A percentile compares a stretch with the other conserved stretches of the same genome.
phyloP scores from a whole-genome alignment of 2,797 vertebrate species.

The Anguilla anguilla region DNA sequence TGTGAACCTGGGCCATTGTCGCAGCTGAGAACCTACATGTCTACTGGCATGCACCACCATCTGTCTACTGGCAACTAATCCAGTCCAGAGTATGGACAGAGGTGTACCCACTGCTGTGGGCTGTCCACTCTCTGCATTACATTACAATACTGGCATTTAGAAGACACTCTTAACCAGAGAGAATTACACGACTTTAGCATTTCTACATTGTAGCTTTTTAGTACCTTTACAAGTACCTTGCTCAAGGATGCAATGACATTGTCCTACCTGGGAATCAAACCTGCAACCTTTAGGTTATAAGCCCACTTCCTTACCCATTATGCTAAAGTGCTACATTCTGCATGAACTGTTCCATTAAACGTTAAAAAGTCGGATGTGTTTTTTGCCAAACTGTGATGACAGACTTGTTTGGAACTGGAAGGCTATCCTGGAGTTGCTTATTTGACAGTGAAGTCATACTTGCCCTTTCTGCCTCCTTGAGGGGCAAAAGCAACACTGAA shows the following conservation, averaged over 20 bases:
- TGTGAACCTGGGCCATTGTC: neutral
- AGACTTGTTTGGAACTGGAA: neutral
- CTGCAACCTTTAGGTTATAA: neutral
- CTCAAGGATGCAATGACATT: neutral
- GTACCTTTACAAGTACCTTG: too few species aligned
- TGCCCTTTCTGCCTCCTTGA: too few species aligned
- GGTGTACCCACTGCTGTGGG: neutral
- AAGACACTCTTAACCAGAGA: neutral
- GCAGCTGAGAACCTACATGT: neutral
- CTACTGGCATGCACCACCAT: neutral
- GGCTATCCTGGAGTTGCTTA: neutral
- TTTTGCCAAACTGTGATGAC: neutral
- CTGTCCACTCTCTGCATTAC: neutral
- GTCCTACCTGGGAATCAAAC: neutral
- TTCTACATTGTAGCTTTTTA: neutral
- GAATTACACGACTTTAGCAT: neutral
- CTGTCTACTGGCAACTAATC: constrained; percentile 21
- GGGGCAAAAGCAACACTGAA: too few species aligned
- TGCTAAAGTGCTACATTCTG: too few species aligned
- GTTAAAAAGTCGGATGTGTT: neutral
- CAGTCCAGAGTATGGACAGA: too few species aligned
- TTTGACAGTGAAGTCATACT: neutral
- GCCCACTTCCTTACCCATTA: too few species aligned
- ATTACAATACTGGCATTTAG: neutral
- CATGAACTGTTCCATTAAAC: too few species aligned